phyloP scores from a whole-genome alignment of 1,140 invertebrate species.

The Penaeus japonicus region DNA sequence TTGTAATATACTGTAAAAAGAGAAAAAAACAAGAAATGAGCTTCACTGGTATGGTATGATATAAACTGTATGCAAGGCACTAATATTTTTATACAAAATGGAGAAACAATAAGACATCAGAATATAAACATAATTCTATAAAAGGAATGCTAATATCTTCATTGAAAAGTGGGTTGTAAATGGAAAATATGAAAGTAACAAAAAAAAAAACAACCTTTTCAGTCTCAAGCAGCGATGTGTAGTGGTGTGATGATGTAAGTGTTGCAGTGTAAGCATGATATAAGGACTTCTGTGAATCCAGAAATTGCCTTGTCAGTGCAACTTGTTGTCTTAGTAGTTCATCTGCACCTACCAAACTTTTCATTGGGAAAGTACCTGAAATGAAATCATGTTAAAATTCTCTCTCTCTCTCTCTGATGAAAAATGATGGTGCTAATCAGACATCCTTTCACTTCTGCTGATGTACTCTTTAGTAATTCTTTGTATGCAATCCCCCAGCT shows the following conservation, averaged over 20 bases:
- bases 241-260: slow-evolving; percentile 23
- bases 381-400: no score
- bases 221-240: slow-evolving; percentile 31
- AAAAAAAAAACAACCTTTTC: slow-evolving; percentile 14
- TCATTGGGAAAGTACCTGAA: background rate
- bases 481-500: no score
- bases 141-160: no score
- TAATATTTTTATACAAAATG: no score
- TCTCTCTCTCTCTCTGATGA: no score
- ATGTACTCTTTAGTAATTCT: no score
- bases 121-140: no score
- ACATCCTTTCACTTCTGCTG: no score
- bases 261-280: slow-evolving; percentile 46
- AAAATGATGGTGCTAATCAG: no score
- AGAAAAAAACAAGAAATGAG: background rate
- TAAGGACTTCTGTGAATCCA: slow-evolving; percentile 33
- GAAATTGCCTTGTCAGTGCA: slow-evolving; percentile 37
- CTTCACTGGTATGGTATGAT: no score
- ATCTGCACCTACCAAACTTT: background rate
- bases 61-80: no score
- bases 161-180: background rate
- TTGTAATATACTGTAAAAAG: slow-evolving; percentile 39
- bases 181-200: background rate
- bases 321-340: slow-evolving; percentile 39
- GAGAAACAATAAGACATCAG: no score